These are phyloP conservation scores for Paramormyrops kingsleyae DNA, from an alignment of 2,113 vertebrate genomes.

Conservation along the genomic window DNA sequence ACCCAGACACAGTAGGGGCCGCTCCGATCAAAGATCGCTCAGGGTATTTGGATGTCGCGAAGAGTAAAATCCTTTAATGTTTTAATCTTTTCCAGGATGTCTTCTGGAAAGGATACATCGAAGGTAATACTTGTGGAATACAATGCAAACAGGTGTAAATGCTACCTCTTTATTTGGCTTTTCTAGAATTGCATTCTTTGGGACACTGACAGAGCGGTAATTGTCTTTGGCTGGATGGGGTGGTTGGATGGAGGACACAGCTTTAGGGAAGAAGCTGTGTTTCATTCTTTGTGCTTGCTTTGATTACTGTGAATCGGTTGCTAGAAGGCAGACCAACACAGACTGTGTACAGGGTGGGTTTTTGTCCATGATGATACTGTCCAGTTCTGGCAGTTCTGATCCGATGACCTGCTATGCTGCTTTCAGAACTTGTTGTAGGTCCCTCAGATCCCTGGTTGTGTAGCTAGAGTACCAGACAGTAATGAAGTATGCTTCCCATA, in stretches of 20 bases:
- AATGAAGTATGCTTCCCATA: neutral
- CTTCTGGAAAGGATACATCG: slow-evolving; percentile 80
- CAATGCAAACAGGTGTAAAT: neutral
- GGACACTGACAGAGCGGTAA: neutral
- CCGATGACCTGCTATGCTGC: neutral
- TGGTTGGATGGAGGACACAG: neutral
- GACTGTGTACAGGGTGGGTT: neutral
- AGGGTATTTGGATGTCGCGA: neutral
- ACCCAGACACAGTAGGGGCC: slow-evolving; percentile 69
- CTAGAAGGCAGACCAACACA: neutral
- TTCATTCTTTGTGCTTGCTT: neutral
- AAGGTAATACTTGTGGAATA: slow-evolving; percentile 54
- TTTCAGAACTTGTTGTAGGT: neutral
- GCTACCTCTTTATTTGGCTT: neutral
- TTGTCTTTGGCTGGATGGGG: neutral
- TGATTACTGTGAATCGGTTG: neutral
- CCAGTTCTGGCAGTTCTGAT: neutral
- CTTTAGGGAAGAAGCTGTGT: neutral
- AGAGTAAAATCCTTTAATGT: slow-evolving; percentile 3
- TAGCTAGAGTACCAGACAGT: neutral
- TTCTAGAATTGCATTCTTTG: neutral
- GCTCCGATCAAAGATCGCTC: neutral
- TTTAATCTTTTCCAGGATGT: slow-evolving; percentile 53
- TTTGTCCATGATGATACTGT: neutral
- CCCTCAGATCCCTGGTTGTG: neutral